Percentiles rank a stretch among this genome's conserved stretches.
These are phyloP conservation scores for Mormyrus iriodes DNA, from an alignment of 2,113 vertebrate genomes.

Conservation along the genomic window DNA sequence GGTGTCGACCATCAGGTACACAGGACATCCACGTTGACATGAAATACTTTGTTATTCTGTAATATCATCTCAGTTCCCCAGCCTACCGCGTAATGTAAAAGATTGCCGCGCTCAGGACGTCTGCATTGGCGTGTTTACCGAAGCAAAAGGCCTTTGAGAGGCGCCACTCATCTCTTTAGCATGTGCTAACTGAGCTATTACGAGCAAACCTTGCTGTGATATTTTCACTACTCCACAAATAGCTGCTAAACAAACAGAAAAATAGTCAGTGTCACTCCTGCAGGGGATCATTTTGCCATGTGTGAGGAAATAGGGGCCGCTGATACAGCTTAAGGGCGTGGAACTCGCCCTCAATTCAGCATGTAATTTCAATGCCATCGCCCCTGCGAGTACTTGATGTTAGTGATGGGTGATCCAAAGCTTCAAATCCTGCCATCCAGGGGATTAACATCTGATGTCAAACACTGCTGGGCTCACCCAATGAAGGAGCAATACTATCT, in stretches of 20 bases:
- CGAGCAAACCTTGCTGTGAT: neutral
- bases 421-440: neutral
- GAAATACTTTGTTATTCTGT: neutral
- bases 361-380: neutral
- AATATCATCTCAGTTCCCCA: neutral
- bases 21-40: neutral
- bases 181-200: neutral
- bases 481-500: neutral
- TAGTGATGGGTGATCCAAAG: neutral
- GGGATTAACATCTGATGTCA: neutral
- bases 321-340: neutral
- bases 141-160: neutral
- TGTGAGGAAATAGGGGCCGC: neutral
- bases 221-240: neutral
- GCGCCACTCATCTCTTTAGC: neutral
- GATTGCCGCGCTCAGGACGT: neutral
- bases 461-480: neutral
- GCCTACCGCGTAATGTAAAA: neutral
- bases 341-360: neutral
- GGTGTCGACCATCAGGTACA: neutral
- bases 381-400: neutral
- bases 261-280: neutral
- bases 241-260: neutral
- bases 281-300: neutral
- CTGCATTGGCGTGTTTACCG: neutral